Evolutionary conservation across 2,113 vertebrate genomes (phyloP), one percentile per base, ranked within the genome.

Genomic region (Stomatorhinus ivindoensis): DNA sequence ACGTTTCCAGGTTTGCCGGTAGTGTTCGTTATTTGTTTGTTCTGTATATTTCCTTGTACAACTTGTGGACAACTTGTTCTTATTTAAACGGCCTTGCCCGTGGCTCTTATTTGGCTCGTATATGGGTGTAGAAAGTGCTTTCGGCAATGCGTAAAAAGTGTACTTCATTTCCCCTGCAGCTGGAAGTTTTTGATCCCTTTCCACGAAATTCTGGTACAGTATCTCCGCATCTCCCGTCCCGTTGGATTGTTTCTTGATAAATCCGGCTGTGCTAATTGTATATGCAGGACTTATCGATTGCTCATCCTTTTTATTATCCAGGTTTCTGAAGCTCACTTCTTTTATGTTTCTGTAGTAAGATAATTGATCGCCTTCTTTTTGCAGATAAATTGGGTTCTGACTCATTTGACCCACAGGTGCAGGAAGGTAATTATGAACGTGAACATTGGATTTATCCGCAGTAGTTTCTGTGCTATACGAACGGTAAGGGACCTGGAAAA

Each of bases 301-400:
- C 24, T 98, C 97, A 1, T 97, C 97, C 92, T 98, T 98, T 89
- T 96, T 96, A 86, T 94, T 93, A 51, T 98, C 97, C 90, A 97
- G 92, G 48, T 96, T 94, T 92, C 96, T 94, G 35, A 97, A 98
- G 90, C 96, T 97, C 89, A 98, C 96, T 21, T 98, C 97, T 53
- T 97, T 98, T 90, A 99, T 95, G 93, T 99, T 99, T 88, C 98
- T 96, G 90, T 98, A 99, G 90, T 97, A 99, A 11, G 97, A 96
- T 89, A 98, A 96, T 89, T 95, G 96, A 89, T 99, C 97, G 0
- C 97, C 97, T 61, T 98, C 97, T 89, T 99, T 99, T 92, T 99
- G 98, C 96, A 99, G 97, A 94, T 99, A 99, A 90, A 99, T 99
- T 0, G 98, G 98, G 89, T 99, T 99, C 93, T 98, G 98, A 94